These are phyloP conservation scores for Acipenser transmontanus DNA, from an alignment of 2,797 vertebrate species.

Conservation along the genomic window DNA sequence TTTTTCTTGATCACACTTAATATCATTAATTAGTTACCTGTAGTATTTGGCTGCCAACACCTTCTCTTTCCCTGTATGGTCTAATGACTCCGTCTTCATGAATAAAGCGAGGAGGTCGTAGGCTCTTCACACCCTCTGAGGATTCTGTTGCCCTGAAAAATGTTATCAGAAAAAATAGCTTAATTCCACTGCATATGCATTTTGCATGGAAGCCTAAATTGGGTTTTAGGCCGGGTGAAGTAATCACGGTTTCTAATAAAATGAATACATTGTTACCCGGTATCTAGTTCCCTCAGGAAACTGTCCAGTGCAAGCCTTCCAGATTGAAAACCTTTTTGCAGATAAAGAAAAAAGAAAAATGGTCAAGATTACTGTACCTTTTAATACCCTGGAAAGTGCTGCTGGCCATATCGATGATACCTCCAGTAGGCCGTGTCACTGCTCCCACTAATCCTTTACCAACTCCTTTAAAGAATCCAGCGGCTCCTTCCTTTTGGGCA, in stretches of 20 bases:
- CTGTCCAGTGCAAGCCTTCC: too few relatives aligned
- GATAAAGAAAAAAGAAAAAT: not conserved
- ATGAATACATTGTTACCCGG: too few relatives aligned
- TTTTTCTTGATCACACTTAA: conserved; percentile 8
- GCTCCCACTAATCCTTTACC: conserved; percentile 94
- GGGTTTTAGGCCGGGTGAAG: too few relatives aligned
- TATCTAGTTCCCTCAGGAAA: too few relatives aligned
- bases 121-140: conserved; percentile 76
- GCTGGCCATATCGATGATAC: conserved; percentile 97
- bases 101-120: conserved; percentile 89
- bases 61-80: conserved; percentile 86
- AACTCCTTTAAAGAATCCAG: conserved; percentile 93
- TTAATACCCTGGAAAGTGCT: conserved; percentile 97
- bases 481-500: conserved; percentile 88
- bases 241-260: too few relatives aligned
- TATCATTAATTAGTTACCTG: conserved; percentile 64
- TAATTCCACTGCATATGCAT: too few relatives aligned
- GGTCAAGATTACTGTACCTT: conserved; percentile 56
- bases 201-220: too few relatives aligned
- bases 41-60: conserved; percentile 90
- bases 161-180: not conserved
- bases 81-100: conserved; percentile 93
- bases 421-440: conserved; percentile 87
- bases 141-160: conserved; percentile 78
- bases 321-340: too few relatives aligned